These are phyloP conservation scores for Zhengitettix transpicula DNA, from an alignment of 2,888 invertebrate species.

Conservation along the genomic window DNA sequence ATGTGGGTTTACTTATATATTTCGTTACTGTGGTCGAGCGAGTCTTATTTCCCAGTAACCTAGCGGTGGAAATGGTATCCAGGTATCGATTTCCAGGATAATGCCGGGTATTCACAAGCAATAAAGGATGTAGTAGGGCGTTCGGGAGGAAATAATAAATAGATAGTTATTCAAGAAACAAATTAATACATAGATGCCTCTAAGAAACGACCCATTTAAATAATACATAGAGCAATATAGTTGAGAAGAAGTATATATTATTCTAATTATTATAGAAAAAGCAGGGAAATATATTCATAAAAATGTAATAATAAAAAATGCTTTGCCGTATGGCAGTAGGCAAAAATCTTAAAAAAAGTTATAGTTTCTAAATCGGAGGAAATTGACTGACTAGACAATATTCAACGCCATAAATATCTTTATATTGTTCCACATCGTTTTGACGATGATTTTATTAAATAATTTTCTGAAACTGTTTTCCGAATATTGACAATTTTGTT, in stretches of 20 bases:
- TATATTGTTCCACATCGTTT: too few species aligned
- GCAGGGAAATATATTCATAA: constrained; percentile 1
- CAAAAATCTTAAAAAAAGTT: not conserved
- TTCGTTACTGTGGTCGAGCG: too few species aligned
- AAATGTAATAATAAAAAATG: not conserved
- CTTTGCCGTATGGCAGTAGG: not conserved
- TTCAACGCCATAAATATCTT: too few species aligned
- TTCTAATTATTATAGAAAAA: constrained; percentile 5
- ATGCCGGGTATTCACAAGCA: constrained; percentile 16
- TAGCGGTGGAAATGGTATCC: too few species aligned
- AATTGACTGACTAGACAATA: too few species aligned
- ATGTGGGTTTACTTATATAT: too few species aligned
- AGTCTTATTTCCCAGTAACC: too few species aligned
- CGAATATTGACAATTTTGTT: too few species aligned
- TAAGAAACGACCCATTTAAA: constrained; percentile 2
- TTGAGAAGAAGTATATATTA: constrained; percentile 4
- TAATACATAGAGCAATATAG: constrained; percentile 9
- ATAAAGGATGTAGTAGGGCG: constrained; percentile 14
- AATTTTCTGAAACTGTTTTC: too few species aligned
- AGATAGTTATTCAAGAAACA: constrained; percentile 3
- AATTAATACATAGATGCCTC: not conserved
- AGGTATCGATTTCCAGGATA: constrained; percentile 8
- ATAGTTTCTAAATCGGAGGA: not conserved
- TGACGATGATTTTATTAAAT: too few species aligned
- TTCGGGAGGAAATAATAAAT: constrained; percentile 1